These are phyloP conservation scores for Brachyrhaphis roseni DNA, from an alignment of 2,797 vertebrate species.

Conservation along the genomic window DNA sequence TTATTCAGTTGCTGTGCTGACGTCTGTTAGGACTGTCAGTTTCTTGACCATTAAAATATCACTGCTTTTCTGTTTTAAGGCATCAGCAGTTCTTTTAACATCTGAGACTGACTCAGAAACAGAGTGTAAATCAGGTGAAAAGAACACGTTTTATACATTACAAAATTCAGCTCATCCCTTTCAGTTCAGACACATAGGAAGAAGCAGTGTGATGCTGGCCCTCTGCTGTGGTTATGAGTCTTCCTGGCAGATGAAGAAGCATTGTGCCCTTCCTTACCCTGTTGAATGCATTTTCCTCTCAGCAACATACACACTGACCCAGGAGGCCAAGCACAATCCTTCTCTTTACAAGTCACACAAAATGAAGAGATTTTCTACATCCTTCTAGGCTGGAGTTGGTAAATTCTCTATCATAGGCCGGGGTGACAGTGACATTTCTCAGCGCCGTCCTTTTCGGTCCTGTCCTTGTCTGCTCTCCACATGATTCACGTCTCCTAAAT, in stretches of 20 bases:
- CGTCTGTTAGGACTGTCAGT: background rate
- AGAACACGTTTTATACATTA: background rate
- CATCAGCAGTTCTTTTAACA: background rate
- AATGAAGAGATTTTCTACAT: constrained; percentile 20
- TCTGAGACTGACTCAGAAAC: constrained; percentile 22
- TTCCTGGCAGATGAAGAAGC: constrained; percentile 47
- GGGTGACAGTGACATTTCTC: constrained; percentile 22
- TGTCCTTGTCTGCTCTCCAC: constrained; percentile 17
- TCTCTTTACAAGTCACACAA: constrained; percentile 11
- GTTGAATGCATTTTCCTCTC: constrained; percentile 6
- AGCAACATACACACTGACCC: constrained; percentile 33
- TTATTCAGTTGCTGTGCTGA: constrained; percentile 31
- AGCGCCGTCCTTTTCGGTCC: constrained; percentile 10
- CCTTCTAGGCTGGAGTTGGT: constrained; percentile 5
- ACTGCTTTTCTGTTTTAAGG: background rate
- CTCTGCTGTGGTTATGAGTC: constrained; percentile 32
- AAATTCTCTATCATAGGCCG: constrained; percentile 9
- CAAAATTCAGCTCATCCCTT: constrained; percentile 18
- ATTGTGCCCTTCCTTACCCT: constrained; percentile 27
- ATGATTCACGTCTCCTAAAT: constrained; percentile 43
- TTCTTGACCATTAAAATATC: background rate
- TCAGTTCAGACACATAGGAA: constrained; percentile 12
- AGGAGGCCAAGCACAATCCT: constrained; percentile 28
- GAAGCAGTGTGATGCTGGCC: constrained; percentile 18
- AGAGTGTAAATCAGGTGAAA: background rate